These are phyloP conservation scores for Holotrichia oblita DNA, from an alignment of 1,140 invertebrate genomes.

Conservation along the genomic window DNA sequence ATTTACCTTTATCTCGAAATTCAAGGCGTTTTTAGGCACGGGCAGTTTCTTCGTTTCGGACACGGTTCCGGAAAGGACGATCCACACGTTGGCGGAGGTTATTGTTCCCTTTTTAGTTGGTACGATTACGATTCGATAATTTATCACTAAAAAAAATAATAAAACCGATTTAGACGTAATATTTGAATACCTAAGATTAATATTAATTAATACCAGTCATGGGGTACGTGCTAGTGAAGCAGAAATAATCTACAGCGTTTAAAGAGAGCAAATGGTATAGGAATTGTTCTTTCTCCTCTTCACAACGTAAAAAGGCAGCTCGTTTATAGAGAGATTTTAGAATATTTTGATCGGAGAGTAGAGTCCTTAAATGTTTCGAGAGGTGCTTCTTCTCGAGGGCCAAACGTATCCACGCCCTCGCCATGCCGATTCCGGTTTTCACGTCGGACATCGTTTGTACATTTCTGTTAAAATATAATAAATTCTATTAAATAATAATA, in stretches of 20 bases:
- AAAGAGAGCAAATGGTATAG: slow-evolving; percentile 95
- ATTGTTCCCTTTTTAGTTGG: slow-evolving; percentile 86
- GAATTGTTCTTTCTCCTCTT: slow-evolving; percentile 99
- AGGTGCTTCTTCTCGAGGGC: slow-evolving; percentile 98
- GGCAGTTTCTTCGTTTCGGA: slow-evolving; percentile 88
- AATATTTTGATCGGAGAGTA: slow-evolving; percentile 86
- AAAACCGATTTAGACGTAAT: not conserved
- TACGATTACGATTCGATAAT: slow-evolving; percentile 92
- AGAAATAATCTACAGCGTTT: slow-evolving; percentile 98
- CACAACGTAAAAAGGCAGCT: slow-evolving; percentile 94
- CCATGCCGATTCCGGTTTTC: slow-evolving; percentile 97
- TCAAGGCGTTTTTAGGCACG: slow-evolving; percentile 84
- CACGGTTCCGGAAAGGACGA: slow-evolving; percentile 89
- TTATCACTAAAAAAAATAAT: slow-evolving; percentile 75
- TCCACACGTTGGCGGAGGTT: slow-evolving; percentile 92
- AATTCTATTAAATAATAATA: not conserved
- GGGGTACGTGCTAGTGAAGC: slow-evolving; percentile 97
- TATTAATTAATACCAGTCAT: slow-evolving; percentile 77
- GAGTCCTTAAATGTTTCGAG: slow-evolving; percentile 89
- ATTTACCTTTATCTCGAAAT: slow-evolving; percentile 92
- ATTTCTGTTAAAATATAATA: slow-evolving; percentile 72
- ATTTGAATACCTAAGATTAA: not conserved
- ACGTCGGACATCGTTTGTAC: slow-evolving; percentile 97
- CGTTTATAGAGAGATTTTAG: slow-evolving; percentile 94
- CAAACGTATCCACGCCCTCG: slow-evolving; percentile 94